Base-by-base conservation (phyloP, 2,888 invertebrate genomes). In the Chelonus formosanus region DNA sequence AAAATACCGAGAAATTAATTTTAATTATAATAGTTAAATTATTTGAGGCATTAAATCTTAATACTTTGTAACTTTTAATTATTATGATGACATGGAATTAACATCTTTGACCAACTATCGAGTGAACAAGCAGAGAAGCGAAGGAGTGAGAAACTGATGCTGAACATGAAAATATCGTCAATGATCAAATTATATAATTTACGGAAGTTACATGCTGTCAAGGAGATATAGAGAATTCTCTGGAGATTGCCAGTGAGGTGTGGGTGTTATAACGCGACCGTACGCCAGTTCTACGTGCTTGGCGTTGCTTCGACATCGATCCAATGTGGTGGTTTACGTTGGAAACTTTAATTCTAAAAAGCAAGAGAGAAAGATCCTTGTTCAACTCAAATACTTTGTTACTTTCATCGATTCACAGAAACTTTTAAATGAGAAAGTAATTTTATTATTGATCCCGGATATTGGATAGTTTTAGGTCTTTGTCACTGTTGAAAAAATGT, bases 381-480 rank as follows among this genome's bases (percentile, higher is more conserved):
- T 59, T 57, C 34, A 10, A 40, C 45, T 44, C 10, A 53, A 59
- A 59, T 65, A 65, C 55, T 54, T 40, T 54, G 54, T 59, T 36
- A 65, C 60, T 65, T 44, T 59, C 54, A 48, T 56, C 31, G 7
- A 35, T 52, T 20, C 36, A 31, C 45, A 32, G 43, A 36, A 20
- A 65, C 35, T 54, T 65, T 48, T 40, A 65, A 65, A 55, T 65
- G 47, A 47, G 59, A 43, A 36, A n/a, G 31, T 65, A 65, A 65
- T 60, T 65, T 55, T n/a, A 65, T 65, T 60, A 63, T 56, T 56
- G 55, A 48, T 47, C 10, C 47, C 20, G n/a, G 5, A 5, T 40
- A 40, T 40, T 40, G 40, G 40, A 40, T 40, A 40, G 40, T 40
- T 40, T 40, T 40, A 40, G 40, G 40, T 40, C 40, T 40, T 40